Evolutionary conservation across 2,797 vertebrate species (phyloP), one percentile per base, ranked within the genome.

Genomic region (Choloepus didactylus): DNA sequence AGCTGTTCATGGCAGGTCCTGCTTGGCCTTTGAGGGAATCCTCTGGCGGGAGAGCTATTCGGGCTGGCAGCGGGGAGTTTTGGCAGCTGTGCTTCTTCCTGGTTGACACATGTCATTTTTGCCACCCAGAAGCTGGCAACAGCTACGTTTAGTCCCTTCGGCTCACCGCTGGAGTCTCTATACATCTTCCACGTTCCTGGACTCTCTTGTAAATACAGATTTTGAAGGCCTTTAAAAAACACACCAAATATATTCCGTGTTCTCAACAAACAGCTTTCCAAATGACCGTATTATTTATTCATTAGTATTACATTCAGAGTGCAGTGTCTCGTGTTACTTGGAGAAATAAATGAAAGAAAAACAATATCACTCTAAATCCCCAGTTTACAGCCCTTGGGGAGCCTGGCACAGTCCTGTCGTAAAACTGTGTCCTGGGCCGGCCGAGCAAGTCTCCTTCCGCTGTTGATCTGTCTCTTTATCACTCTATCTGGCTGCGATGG

Each of bases 341-440:
- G 87, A 94, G 87, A 97, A 97, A 98, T 96, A 97, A 98, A 98
- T 83, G 95, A 96, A 97, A 97, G 94, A 95, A 97, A 91, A 94
- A 90, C 86, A 95, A 86, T 90, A 96, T 93, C 69, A 27, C 82
- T 95, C 95, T 96, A 96, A 98, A 92, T 92, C 25, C 64, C 95
- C 87, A 73, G 38, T 96, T 97, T 97, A 96, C 35, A 88, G 95
- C 91, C 94, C 94, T 92, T 54, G 6, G 51, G 79, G 97, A 97
- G 87, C 51, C 84, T 31, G 79, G 92, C 70, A 89, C 21, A 29
- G 96, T 35, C 87, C 51, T 18, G 59, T 23, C 49, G 25, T 89
- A 96, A 98, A 97, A 38, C 72, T 93, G 69, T 64, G 72, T 51
- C 89, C 92, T 66, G 11, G 56, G 91, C 60, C 44, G 4, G 56